Evolutionary conservation across 1,140 invertebrate genomes (phyloP).

Genomic region (Tribolium madens): DNA sequence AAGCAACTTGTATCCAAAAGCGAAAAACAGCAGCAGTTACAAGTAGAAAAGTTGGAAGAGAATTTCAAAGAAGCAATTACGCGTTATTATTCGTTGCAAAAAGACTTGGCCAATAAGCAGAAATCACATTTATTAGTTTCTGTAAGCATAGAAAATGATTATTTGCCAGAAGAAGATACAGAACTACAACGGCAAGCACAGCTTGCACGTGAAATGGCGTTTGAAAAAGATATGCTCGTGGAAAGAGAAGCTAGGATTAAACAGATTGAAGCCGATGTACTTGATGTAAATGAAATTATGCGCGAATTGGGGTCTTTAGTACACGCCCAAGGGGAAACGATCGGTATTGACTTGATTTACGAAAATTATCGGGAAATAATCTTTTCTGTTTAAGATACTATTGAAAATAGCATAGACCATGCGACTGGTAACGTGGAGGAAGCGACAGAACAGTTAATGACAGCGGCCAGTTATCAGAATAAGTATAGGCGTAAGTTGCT

Average conservation of each 20-base stretch:
- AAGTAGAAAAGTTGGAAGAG: conserved; percentile 83
- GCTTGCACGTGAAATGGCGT: conserved; percentile 74
- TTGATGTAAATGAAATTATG: conserved; percentile 94
- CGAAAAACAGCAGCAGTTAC: conserved; percentile 84
- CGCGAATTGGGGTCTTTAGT: conserved; percentile 86
- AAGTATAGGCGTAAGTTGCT: conserved; percentile 79
- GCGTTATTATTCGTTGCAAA: conserved; percentile 83
- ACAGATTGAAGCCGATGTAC: conserved; percentile 85
- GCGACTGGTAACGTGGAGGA: conserved; percentile 82
- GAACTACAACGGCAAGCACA: conserved; percentile 70
- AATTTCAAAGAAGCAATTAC: conserved; percentile 84
- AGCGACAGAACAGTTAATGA: conserved; percentile 80
- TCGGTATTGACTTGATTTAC: conserved; percentile 75
- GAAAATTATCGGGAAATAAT: conserved; percentile 34
- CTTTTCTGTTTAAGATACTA: conserved; percentile 78
- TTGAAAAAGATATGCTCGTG: conserved; percentile 80
- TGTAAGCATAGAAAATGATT: conserved; percentile 63
- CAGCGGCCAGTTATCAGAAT: conserved; percentile 82
- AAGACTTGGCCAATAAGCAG: conserved; percentile 83
- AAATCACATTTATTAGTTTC: conserved; percentile 77
- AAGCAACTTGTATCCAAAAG: conserved; percentile 74
- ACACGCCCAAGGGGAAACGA: conserved; percentile 82
- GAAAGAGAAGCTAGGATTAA: conserved; percentile 81
- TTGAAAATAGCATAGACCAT: conserved; percentile 88
- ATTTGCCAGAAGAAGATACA: conserved; percentile 65